phyloP scores from a whole-genome alignment of 2,797 vertebrate genomes.

The Moxostoma hubbsi region DNA sequence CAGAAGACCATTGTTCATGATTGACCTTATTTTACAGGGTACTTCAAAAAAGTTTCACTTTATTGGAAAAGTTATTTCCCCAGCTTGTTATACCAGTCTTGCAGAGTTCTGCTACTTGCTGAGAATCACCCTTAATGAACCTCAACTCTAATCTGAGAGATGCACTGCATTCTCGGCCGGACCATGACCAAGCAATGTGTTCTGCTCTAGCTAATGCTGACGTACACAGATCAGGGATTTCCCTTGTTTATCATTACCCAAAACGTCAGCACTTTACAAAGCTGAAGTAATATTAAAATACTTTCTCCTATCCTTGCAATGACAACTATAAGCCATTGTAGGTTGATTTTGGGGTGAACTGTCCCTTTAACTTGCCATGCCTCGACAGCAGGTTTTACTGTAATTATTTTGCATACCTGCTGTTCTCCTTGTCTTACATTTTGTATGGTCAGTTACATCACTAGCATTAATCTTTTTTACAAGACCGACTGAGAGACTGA shows the following conservation, averaged over 20 bases:
- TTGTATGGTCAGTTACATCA: constrained; percentile 8
- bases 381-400: background rate
- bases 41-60: background rate
- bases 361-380: background rate
- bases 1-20: constrained; percentile 14
- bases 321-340: too few relatives aligned
- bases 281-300: background rate
- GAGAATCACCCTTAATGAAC: constrained; percentile 31
- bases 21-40: constrained; percentile 28
- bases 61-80: constrained; percentile 18
- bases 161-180: background rate
- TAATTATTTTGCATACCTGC: constrained; percentile 15
- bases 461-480: constrained; percentile 18
- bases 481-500: constrained; percentile 3
- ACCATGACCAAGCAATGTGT: background rate
- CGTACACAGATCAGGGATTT: background rate
- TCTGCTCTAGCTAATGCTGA: background rate
- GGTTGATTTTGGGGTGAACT: too few relatives aligned
- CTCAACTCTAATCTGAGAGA: background rate
- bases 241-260: background rate
- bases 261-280: background rate
- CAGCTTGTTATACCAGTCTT: constrained; percentile 16
- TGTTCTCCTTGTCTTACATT: background rate
- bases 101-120: constrained; percentile 13
- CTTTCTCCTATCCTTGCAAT: background rate